Conservation (phyloP, 1,140 invertebrate genomes). For the Lethrus apterus region DNA sequence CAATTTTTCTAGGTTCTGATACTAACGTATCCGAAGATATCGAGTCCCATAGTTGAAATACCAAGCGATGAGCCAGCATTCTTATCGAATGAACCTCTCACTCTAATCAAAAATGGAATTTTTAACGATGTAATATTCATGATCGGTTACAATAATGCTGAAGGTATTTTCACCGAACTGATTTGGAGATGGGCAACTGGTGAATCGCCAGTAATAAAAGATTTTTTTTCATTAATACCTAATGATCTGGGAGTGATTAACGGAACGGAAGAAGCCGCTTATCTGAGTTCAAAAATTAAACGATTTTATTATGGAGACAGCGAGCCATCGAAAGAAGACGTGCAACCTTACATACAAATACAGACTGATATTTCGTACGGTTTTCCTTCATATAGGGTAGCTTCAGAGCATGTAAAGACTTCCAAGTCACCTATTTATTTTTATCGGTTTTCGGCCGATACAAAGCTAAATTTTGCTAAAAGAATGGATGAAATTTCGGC, state of each 20-base stretch:
- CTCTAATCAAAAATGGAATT: background rate
- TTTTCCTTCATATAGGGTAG: background rate
- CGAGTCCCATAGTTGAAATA: background rate
- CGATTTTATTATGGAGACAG: slow-evolving; percentile 46
- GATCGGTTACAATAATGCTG: background rate
- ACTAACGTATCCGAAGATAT: background rate
- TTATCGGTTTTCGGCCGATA: slow-evolving; percentile 45
- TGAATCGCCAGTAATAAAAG: slow-evolving; percentile 15
- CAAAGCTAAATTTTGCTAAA: slow-evolving; percentile 46
- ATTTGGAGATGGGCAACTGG: background rate
- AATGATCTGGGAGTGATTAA: slow-evolving; percentile 41
- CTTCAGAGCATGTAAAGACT: background rate
- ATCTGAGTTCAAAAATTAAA: slow-evolving; percentile 43
- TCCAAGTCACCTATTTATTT: slow-evolving; percentile 39
- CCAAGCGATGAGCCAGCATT: slow-evolving; percentile 15
- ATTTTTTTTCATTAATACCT: slow-evolving; percentile 28
- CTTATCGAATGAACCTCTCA: background rate
- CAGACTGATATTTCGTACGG: background rate
- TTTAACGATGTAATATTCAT: background rate
- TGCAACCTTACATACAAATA: slow-evolving; percentile 18
- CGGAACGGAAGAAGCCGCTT: slow-evolving; percentile 38
- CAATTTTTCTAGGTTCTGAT: background rate
- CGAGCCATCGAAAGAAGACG: slow-evolving; percentile 38
- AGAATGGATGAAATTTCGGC: slow-evolving; percentile 23
- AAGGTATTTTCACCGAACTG: background rate